Evolutionary conservation across 2,113 vertebrate species (phyloP), one percentile per base, ranked within the genome.

Genomic region (Dicentrarchus labrax): DNA sequence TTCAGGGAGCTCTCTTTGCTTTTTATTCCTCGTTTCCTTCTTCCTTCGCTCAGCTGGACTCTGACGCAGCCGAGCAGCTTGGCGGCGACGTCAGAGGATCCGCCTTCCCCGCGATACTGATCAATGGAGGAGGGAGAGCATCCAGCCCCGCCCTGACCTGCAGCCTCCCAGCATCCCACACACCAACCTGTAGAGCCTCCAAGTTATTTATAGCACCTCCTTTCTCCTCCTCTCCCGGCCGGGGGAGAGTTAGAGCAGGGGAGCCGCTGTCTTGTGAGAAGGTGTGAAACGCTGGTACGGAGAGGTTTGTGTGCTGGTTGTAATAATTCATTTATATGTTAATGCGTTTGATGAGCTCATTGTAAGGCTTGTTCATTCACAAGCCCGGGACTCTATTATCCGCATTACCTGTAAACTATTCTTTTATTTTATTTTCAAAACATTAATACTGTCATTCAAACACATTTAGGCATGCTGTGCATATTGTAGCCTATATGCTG

Each of bases 1-100:
- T 73, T 30, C 4, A 30, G 30, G 45, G 36, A 48, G 38, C 80
- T 78, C 17, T 19, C 69, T 50, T 57, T 62, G 61, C 38, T 69
- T 83, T 84, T 76, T 76, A 78, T 84, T 81, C 68, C 78, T 45
- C 0, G 30, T 81, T 82, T 84, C 86, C 82, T 86, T 74, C 82
- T 91, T 80, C 86, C 72, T 82, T 57, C 62, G 76, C 89, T 86
- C 92, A 83, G 90, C 86, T 86, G 91, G 88, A 84, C 87, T 78
- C 78, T 94, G 94, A 94, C 95, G 94, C 94, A 95, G 88, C 91
- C 86, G 77, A 83, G 90, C 86, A 79, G 82, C 82, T 71, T 47
- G 64, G n/a, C 64, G 78, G 78, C n/a, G 91, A 95, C 95, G 95
- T 90, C 93, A 94, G 45, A 70, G 59, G 75, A 60, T 24, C 78